These are phyloP conservation scores for Hippasteria phrygiana DNA, from an alignment of 53 echinoderm and acorn worm genomes.

Conservation along the genomic window DNA sequence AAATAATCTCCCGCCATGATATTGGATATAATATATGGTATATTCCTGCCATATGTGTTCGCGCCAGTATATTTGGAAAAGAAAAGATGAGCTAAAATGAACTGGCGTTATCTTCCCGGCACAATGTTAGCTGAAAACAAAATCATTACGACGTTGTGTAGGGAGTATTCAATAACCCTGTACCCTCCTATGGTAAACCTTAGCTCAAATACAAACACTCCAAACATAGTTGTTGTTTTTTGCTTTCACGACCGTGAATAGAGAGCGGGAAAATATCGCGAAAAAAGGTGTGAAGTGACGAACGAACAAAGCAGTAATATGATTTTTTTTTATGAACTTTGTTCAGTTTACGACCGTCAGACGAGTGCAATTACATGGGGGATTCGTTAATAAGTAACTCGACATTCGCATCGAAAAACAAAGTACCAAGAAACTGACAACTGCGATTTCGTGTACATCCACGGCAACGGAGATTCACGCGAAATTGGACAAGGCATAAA, in stretches of 20 bases:
- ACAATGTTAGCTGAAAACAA: no score
- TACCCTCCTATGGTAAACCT: no score
- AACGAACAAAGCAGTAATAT: neutral
- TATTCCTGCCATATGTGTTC: no score
- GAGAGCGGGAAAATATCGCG: neutral
- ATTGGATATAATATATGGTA: no score
- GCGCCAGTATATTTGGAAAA: neutral
- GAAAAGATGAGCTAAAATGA: neutral
- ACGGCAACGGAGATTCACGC: no score
- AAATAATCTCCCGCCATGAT: no score
- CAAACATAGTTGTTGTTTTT: no score
- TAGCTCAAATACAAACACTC: no score
- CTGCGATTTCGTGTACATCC: neutral
- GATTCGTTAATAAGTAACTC: neutral
- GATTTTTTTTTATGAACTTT: neutral
- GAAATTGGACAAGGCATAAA: no score
- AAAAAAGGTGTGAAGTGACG: neutral
- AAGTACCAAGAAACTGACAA: no score
- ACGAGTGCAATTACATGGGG: neutral
- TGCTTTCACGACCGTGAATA: neutral
- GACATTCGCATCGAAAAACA: neutral
- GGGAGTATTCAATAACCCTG: no score
- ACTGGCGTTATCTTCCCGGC: neutral
- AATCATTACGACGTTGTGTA: no score
- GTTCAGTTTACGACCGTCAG: conserved; percentile 4